Evolutionary conservation across 2,797 vertebrate genomes (phyloP), one percentile per base, ranked within the genome.

Genomic region (Crax fasciolata): DNA sequence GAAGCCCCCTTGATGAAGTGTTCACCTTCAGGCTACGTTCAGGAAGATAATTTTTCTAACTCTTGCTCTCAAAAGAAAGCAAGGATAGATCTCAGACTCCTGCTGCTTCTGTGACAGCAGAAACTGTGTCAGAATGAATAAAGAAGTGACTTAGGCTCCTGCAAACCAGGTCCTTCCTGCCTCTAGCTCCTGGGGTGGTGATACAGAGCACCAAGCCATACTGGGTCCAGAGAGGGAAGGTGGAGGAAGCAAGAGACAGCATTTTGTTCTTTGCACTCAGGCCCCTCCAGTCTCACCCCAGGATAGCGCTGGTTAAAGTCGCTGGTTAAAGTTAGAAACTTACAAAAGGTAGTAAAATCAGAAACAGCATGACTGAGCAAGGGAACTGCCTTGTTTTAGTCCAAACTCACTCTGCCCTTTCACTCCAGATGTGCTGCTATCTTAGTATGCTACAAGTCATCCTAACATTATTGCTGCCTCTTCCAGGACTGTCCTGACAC

Each of bases 401-500:
- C 21, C 30, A 49, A 39, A 27, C 20, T 44, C 30, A 62, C 13
- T 12, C 13, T 80, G 17, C 38, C 15, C 39, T 58, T 65, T 32
- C 24, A 6, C 11, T 38, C n/a, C 49, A 23, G 48, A 1, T 62
- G 8, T 28, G 9, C 8, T 13, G 12, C 30, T n/a, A 18, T 23
- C 30, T 51, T 49, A 65, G 15, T 17, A 9, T 4, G 23, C 11
- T 70, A 15, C 16, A 41, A 39, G 13, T 32, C 57, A 77, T 62
- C 38, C 3, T 54, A 49, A 55, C 4, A 4, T 21, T 61, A 30
- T 23, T 80, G 7, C 41, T 87, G 6, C 63, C 19, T 78, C 97
- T 95, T 94, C 44, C 93, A 99, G 98, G 81, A 92, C 66, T 97
- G 97, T 55, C 84, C 98, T 30, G 98, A 98, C 82, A 97, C 94